Evolutionary conservation across 2,113 vertebrate genomes (phyloP), one percentile per base, ranked within the genome.

Genomic region (Xenopus borealis): DNA sequence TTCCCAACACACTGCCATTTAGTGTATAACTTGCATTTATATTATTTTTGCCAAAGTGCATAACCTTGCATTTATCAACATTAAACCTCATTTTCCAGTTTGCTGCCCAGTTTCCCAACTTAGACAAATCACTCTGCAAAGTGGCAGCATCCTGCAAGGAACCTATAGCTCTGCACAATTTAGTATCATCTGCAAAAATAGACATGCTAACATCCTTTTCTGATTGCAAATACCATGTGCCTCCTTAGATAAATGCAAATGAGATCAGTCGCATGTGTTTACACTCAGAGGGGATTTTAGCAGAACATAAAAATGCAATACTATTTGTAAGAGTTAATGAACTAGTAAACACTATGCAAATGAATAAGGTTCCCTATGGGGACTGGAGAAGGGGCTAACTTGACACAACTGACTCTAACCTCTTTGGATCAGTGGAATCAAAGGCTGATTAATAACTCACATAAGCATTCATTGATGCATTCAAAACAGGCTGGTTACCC

Each of bases 381-480:
- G 85, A 89, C 79, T 78, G 77, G 85, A 92, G 86, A 88, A 89
- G 87, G 82, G 88, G 86, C 89, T 89, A 87, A 92, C 93, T 93
- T 91, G 88, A 85, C 88, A 92, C 88, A 89, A 93, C 87, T 91
- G 91, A 92, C 82, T 72, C 82, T 88, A 89, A 92, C 92, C 91
- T 93, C 93, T 91, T 93, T 88, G 89, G 91, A 93, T 94, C 89
- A 89, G 86, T 86, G 88, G 88, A 92, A 94, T 91, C 90, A 91
- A 65, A 84, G 86, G 81, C 90, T 91, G 92, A 94, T 94, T 95
- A 92, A 93, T 94, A 91, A 93, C 87, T 90, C 86, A 78, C 87
- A 91, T 94, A 91, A 92, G 88, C 87, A 88, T 90, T 92, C 89
- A 89, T 84, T 85, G 81, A 83, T 86, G 86, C 87, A 86, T 89